phyloP scores from a whole-genome alignment of 1,140 invertebrate genomes.

The Drosophila takahashii region DNA sequence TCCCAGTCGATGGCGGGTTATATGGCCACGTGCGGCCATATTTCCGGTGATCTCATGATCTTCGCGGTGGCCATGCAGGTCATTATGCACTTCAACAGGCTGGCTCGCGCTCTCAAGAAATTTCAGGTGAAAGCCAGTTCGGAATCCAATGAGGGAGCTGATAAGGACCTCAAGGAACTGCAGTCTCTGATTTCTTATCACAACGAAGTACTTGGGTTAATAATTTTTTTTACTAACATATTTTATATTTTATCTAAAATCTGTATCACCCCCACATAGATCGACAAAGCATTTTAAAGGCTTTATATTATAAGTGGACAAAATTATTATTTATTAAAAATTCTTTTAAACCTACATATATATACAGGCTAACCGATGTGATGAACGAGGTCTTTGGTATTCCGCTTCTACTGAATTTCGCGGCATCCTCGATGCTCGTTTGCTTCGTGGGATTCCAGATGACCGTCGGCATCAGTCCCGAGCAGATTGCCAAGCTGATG shows the following conservation, averaged over 20 bases:
- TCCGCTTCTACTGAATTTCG: constrained; percentile 61
- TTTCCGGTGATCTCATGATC: constrained; percentile 61
- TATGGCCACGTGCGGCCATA: constrained; percentile 53
- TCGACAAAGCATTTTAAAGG: no score
- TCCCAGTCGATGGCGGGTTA: constrained; percentile 49
- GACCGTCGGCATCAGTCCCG: constrained; percentile 46
- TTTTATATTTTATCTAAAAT: no score
- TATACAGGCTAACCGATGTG: constrained; percentile 52
- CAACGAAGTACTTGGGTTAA: constrained; percentile 38
- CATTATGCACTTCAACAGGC: constrained; percentile 67
- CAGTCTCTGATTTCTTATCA: constrained; percentile 56
- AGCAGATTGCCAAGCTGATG: constrained; percentile 37
- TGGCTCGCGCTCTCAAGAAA: constrained; percentile 24
- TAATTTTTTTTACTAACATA: constrained; percentile 17
- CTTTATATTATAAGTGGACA: no score
- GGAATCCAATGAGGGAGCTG: not conserved
- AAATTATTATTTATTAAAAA: no score
- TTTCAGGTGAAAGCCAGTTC: constrained; percentile 9
- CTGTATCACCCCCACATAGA: no score
- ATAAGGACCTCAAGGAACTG: constrained; percentile 42
- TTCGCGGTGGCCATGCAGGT: constrained; percentile 59
- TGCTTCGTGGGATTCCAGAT: constrained; percentile 76
- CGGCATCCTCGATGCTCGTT: constrained; percentile 55
- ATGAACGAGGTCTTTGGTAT: constrained; percentile 70
- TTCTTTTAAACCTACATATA: not conserved